Evolutionary conservation across 2,113 vertebrate species (phyloP), one percentile per base, ranked within the genome.

Genomic region (Axis porcinus): DNA sequence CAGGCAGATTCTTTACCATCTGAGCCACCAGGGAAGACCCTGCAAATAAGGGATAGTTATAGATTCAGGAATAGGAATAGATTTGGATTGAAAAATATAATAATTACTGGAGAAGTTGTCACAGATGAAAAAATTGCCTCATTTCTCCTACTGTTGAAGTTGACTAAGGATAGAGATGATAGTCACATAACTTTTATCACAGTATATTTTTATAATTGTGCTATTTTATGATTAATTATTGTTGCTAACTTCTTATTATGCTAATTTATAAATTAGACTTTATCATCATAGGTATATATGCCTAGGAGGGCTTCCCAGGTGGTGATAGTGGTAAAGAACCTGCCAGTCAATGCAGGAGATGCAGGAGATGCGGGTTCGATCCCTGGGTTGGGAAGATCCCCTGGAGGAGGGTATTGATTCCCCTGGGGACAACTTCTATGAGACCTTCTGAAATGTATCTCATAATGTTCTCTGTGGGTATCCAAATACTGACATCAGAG

Each of bases 321-420:
- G 70, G 70, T 43, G 23, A 40, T 14, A 76, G 36, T 27, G 70
- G 23, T 76, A 76, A 76, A 76, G 70, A 76, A 43, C 36, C 36
- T 76, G 36, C 15, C 23, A 43, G 70, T 14, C 70, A 43, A 27
- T 43, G 70, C 23, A 76, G 23, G 55, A 57, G 23, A 57, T 25
- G 55, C 55, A 57, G 33, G 45, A 33, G 15, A 33, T 0, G 0
- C 9, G 5, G 70, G 21, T 43, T 76, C 6, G 3, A 27, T 43
- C 70, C 36, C 36, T 76, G 36, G 25, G 12, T 43, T 43, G 36
- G 36, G 36, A 76, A 76, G 70, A 43, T 76, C 23, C 36, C 12
- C 36, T 14, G 36, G 70, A 76, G 40, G 36, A 76, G 23, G 70
- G 23, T 7, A 76, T 43, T 64, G 12, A 15, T 95, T 2, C 27